A percentile compares a stretch with the other conserved stretches of the same genome.
Conservation (phyloP, 2,888 invertebrate genomes). For the Alloscopus bannaensis region DNA sequence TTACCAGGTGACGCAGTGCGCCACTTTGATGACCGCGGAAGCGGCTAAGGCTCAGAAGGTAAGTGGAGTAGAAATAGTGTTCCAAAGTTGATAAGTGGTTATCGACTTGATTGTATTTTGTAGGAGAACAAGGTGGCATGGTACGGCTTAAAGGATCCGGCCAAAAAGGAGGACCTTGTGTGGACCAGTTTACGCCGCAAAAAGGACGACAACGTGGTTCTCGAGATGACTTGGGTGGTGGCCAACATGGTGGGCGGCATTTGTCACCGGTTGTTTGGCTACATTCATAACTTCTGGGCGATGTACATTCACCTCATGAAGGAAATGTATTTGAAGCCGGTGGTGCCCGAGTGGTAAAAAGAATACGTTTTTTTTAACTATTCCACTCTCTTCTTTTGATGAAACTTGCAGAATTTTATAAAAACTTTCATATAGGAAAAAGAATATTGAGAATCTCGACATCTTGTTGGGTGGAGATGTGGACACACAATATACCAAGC, state of each 20-base stretch:
- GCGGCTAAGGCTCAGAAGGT: background rate
- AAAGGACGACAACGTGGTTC: slow-evolving; percentile 27
- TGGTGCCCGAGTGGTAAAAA: slow-evolving; percentile 28
- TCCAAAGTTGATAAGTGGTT: too few relatives aligned
- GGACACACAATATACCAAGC: slow-evolving; percentile 23
- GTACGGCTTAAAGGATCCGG: slow-evolving; percentile 1
- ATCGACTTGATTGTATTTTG: too few relatives aligned
- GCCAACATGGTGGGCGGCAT: slow-evolving; percentile 43
- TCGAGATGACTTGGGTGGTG: slow-evolving; percentile 45
- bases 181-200: slow-evolving; percentile 10
- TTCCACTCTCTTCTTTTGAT: background rate
- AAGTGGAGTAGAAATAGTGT: too few relatives aligned
- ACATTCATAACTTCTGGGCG: slow-evolving; percentile 33
- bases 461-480: slow-evolving; percentile 41
- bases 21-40: background rate
- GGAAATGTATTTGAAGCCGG: slow-evolving; percentile 32
- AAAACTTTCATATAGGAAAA: background rate
- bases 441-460: slow-evolving; percentile 16
- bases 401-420: slow-evolving; percentile 8
- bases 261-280: slow-evolving; percentile 31
- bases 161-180: background rate
- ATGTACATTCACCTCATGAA: slow-evolving; percentile 40
- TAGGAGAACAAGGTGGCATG: background rate
- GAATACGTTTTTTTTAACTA: background rate
- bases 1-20: slow-evolving; percentile 9